Percentiles rank a stretch among this genome's conserved stretches.
phyloP scores from a whole-genome alignment of 2,888 invertebrate genomes.

The Halictus quadricinctus region DNA sequence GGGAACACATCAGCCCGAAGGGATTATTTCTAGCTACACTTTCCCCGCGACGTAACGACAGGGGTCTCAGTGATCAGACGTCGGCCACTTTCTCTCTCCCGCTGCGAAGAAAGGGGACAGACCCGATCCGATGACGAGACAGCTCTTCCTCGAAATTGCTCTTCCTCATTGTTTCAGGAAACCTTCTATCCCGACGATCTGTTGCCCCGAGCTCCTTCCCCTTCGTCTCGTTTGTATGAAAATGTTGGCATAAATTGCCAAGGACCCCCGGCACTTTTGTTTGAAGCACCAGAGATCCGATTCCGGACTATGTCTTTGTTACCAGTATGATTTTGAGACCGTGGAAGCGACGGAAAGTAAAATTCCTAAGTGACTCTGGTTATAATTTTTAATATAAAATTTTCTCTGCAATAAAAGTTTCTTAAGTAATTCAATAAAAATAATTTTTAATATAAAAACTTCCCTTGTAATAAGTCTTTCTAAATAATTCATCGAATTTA shows the following conservation, averaged over 20 bases:
- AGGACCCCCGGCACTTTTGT: background rate
- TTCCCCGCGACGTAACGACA: constrained; percentile 15
- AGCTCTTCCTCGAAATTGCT: background rate
- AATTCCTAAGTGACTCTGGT: no score
- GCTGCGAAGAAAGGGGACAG: background rate
- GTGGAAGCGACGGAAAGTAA: no score
- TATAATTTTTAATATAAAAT: no score
- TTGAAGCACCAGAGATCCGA: background rate
- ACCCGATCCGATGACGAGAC: background rate
- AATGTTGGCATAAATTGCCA: background rate
- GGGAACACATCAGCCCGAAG: constrained; percentile 15
- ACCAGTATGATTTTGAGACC: background rate
- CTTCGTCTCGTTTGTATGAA: background rate
- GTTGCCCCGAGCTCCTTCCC: no score
- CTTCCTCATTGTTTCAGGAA: background rate
- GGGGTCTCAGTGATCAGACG: constrained; percentile 26
- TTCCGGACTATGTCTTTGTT: background rate
- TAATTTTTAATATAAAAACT: no score
- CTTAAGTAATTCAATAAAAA: no score
- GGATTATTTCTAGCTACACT: constrained; percentile 46
- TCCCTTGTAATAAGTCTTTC: no score
- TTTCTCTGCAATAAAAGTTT: no score
- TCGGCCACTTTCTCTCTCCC: background rate
- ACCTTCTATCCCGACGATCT: background rate
- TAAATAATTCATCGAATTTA: no score